Evolutionary conservation across 2,888 invertebrate species (phyloP), one percentile per base, ranked within the genome.

Genomic region (Leucophora obtusa): DNA sequence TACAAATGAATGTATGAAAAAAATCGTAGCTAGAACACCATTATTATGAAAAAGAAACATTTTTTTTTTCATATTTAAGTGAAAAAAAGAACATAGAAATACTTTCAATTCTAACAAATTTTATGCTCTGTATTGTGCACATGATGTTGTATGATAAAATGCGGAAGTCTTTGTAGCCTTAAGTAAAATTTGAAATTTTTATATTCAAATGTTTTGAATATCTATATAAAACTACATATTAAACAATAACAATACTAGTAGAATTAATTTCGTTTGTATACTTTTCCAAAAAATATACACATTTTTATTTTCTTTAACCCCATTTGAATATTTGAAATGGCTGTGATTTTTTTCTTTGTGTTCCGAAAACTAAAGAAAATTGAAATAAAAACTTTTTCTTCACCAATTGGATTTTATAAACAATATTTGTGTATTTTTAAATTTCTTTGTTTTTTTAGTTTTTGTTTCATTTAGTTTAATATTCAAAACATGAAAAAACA

Each of bases 401-500:
- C 2, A 38, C 10, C 38, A 38, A 38, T 38, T 38, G 38, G 38
- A 38, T 38, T 11, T 11, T 28, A 24, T 28, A 38, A 38, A 38
- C 10, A 38, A 38, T 38, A 38, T 38, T 38, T 38, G 14, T 38
- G 38, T 38, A 38, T 38, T 11, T 38, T 38, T 38, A 9, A 38
- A 11, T 47, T 47, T 47, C 10, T 10, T 47, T 47, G 43, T 47
- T 47, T 47, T n/a, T n/a, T 47, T 9, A 6, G 28, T 3, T 28
- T 28, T 28, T 28, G 28, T 28, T 28, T 28, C 28, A 56, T 28
- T 59, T 70, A 28, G 21, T 21, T 28, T 59, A 58, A 58, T 56
- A 18, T 38, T n/a, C 59, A 66, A 65, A 66, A 80, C 79, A 80
- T 69, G 58, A 80, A 68, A 75, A 72, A 17, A 35, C 47, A 72